Percentiles rank a stretch among this genome's conserved stretches.
phyloP scores from a whole-genome alignment of 2,797 vertebrate genomes.

The Darevskia mixta region DNA sequence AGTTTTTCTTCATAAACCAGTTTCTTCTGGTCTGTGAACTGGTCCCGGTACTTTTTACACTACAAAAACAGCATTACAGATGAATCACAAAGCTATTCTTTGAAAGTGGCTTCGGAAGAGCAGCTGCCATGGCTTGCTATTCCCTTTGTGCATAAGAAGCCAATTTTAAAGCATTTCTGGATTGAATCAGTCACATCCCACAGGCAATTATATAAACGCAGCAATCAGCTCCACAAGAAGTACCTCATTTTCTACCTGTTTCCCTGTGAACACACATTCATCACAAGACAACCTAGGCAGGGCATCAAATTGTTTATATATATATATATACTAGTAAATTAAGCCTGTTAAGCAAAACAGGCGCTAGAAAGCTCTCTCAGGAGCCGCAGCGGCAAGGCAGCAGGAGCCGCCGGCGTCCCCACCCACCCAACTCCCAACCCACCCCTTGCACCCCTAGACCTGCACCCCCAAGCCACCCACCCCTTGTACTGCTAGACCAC shows the following conservation, averaged over 20 bases:
- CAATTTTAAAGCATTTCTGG: slow-evolving; percentile 58
- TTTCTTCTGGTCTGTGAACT: slow-evolving; percentile 94
- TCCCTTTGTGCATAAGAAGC: slow-evolving; percentile 59
- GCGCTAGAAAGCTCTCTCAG: too few relatives aligned
- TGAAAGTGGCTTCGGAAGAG: slow-evolving; percentile 35
- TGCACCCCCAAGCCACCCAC: too few relatives aligned
- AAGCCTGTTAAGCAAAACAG: too few relatives aligned
- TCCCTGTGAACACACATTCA: background rate
- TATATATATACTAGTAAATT: too few relatives aligned
- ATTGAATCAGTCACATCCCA: slow-evolving; percentile 51
- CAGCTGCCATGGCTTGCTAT: slow-evolving; percentile 10
- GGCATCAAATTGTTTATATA: too few relatives aligned
- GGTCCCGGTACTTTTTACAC: slow-evolving; percentile 97
- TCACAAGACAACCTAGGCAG: background rate
- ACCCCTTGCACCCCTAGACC: too few relatives aligned
- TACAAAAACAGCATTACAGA: slow-evolving; percentile 69
- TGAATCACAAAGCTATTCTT: slow-evolving; percentile 49
- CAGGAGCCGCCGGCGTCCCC: too few relatives aligned
- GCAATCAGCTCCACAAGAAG: slow-evolving; percentile 12
- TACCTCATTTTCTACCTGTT: slow-evolving; percentile 16
- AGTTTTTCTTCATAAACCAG: slow-evolving; percentile 96
- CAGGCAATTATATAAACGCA: background rate
- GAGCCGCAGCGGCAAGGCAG: too few relatives aligned
- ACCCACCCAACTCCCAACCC: too few relatives aligned
- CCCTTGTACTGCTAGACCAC: too few relatives aligned